Conservation (phyloP, 2,888 invertebrate species). For the Sesamia inferens region DNA sequence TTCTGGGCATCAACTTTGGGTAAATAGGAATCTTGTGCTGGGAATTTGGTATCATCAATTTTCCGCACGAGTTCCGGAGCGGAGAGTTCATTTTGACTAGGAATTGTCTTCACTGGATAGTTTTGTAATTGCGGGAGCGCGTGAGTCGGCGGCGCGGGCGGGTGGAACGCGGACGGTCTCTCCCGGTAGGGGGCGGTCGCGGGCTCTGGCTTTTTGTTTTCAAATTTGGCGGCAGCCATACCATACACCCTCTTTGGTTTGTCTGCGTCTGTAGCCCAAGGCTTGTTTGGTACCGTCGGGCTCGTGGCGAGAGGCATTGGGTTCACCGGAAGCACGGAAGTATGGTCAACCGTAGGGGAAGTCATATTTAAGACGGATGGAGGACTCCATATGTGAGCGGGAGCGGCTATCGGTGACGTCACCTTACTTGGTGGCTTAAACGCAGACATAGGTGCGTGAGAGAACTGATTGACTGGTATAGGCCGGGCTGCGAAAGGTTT, state of each 20-base stretch:
- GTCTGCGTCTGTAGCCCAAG: conserved; percentile 85
- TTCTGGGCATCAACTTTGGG: conserved; percentile 82
- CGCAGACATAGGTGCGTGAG: conserved; percentile 94
- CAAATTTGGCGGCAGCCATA: conserved; percentile 90
- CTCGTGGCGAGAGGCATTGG: conserved; percentile 69
- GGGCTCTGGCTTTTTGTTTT: conserved; percentile 74
- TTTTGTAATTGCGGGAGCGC: conserved; percentile 70
- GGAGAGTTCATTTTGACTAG: conserved; percentile 82
- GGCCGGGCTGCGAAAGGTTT: conserved; percentile 90
- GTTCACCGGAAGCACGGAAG: conserved; percentile 67
- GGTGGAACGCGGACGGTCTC: conserved; percentile 67
- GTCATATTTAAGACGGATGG: conserved; percentile 77
- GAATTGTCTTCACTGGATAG: conserved; percentile 80
- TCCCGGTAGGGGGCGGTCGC: conserved; percentile 59
- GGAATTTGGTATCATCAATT: conserved; percentile 67
- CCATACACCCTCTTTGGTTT: conserved; percentile 86
- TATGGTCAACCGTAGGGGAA: conserved; percentile 75
- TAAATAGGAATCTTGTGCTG: conserved; percentile 44
- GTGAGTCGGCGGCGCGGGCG: conserved; percentile 73
- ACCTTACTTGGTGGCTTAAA: conserved; percentile 91
- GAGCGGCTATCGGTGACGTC: conserved; percentile 78
- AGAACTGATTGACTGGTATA: conserved; percentile 92
- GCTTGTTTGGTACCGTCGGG: conserved; percentile 69
- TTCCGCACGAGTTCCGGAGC: conserved; percentile 85
- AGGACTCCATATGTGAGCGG: conserved; percentile 84